Evolutionary conservation across 2,113 vertebrate genomes (phyloP), one percentile per base, ranked within the genome.

Genomic region (Xiphophorus hellerii): DNA sequence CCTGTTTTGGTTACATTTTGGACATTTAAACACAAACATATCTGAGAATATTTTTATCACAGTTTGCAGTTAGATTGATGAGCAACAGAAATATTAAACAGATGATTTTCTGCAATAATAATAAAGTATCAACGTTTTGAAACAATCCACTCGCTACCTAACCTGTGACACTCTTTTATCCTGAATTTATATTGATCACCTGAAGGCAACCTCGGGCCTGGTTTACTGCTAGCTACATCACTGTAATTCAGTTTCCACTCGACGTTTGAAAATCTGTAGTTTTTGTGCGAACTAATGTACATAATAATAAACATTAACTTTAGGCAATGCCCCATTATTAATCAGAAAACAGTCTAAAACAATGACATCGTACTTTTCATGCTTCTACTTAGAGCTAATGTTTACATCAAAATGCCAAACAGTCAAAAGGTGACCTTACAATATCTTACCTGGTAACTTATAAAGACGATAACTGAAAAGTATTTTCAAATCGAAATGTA

Each of bases 401-500:
- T 33, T 15, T 13, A 37, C 37, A 10, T 61, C 5, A 62, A 66
- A 0, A 48, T 60, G 67, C 68, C 39, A 68, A 80, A 75, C 30
- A 74, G 42, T 48, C 25, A n/a, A 54, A 29, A 64, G 12, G 4
- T 44, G 10, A 20, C 14, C 11, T 17, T 27, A 62, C 4, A 69
- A 48, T 48, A 3, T 62, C 90, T 86, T 63, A 89, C 90, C 83
- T 84, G 27, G 44, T 33, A 44, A 22, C 48, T 44, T 60, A 17
- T n/a, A 33, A 65, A 35, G 11, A 68, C 37, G 20, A 1, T 6
- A n/a, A 35, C 3, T 33, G 3, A 7, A 30, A 29, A 28, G 10
- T 2, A 54, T 8, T 58, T n/a, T 58, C 25, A 25, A n/a, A 17
- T 58, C 51, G 51, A 58, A 58, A 54, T 10, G 7, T 58, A n/a